Evolutionary conservation across 2,113 vertebrate genomes (phyloP).

Genomic region (Hyperopisus bebe): DNA sequence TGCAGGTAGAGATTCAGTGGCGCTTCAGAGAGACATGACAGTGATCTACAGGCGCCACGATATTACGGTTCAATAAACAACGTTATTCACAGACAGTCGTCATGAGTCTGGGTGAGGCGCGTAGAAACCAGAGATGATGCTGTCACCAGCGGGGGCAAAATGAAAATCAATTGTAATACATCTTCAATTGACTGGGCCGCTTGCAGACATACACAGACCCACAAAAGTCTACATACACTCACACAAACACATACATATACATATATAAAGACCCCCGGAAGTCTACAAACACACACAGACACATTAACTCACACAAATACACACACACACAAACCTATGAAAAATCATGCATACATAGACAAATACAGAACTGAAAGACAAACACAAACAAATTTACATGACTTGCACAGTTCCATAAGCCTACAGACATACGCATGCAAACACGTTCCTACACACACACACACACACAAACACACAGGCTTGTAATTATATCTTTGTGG

Average conservation of each 20-base stretch:
- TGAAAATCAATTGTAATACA: slow-evolving; percentile 16
- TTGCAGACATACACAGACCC: not conserved
- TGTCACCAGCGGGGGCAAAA: not conserved
- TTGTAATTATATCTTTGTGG: too few species aligned
- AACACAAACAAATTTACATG: not conserved
- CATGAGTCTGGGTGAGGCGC: not conserved
- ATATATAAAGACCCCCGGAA: not conserved
- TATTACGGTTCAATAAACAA: not conserved
- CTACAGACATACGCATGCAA: not conserved
- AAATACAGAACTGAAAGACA: not conserved
- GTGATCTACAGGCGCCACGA: not conserved
- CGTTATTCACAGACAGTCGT: not conserved
- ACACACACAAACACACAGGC: not conserved
- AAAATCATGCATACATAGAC: not conserved
- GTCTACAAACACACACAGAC: not conserved
- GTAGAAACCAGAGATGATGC: not conserved
- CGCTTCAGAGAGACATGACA: not conserved
- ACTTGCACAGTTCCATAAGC: not conserved
- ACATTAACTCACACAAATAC: not conserved
- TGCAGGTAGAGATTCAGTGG: not conserved
- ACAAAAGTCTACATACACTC: not conserved
- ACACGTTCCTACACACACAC: not conserved
- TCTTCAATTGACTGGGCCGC: slow-evolving; percentile 4
- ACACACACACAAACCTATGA: not conserved
- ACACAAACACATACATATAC: not conserved